Evolutionary conservation across 2,113 vertebrate species (phyloP), one percentile per base, ranked within the genome.

Genomic region (Alouatta palliata): DNA sequence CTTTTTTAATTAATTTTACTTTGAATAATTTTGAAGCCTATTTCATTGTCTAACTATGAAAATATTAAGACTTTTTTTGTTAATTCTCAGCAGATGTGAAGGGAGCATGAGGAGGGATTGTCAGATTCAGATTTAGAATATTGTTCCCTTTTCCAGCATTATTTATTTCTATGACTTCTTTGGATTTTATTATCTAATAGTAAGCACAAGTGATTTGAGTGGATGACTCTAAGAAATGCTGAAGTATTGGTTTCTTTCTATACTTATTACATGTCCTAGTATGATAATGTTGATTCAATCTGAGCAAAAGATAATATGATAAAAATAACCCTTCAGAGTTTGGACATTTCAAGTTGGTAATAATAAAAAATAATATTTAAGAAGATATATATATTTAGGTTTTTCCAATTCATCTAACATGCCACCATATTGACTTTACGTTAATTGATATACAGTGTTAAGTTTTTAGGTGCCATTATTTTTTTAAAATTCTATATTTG

Each of bases 41-140:
- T 98, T 89, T 92, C 68, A 90, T 91, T 98, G 97, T 97, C 96
- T 97, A 97, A 98, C 97, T 95, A 70, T 93, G 58, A 86, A 92
- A 87, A 54, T 54, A 35, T 54, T 25, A 76, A 95, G 75, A 40
- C n/a, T 12, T 68, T 56, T 82, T 98, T 95, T 90, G 88, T 93
- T 89, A 82, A 75, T 95, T 98, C 76, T 98, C 96, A 96, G 96
- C 96, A 96, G 91, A 14, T 90, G 40, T 91, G 93, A 93, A 97
- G 85, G 89, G 61, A 91, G 27, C 58, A 40, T 54, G 54, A 90
- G 56, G 14, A 70, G 58, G 43, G 52, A 83, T 58, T 58, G 27
- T 47, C 64, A 66, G n/a, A 35, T 47, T 76, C 43, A 92, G 49
- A 80, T 58, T 54, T 23, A 95, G 68, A 49, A 27, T 79, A 7